phyloP scores from a whole-genome alignment of 1,140 invertebrate species.

The Rhizoglyphus robini region DNA sequence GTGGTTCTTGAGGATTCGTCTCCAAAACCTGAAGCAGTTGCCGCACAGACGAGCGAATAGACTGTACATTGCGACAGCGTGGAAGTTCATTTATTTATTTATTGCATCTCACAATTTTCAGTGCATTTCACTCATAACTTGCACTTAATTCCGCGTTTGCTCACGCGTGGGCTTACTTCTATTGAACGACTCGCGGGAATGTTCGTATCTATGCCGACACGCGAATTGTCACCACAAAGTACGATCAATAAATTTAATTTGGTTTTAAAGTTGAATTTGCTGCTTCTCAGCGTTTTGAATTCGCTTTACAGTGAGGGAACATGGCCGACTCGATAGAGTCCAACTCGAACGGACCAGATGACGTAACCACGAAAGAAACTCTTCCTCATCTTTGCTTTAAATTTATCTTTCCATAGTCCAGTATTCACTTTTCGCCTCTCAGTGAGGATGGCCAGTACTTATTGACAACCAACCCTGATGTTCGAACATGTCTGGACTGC shows the following conservation, averaged over 20 bases:
- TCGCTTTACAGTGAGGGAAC: too few relatives aligned
- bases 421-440: background rate
- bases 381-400: background rate
- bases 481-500: constrained; percentile 11
- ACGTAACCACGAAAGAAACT: too few relatives aligned
- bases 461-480: background rate
- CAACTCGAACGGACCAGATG: background rate
- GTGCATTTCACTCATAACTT: too few relatives aligned
- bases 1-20: background rate
- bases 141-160: too few relatives aligned
- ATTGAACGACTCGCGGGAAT: too few relatives aligned
- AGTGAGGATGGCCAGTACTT: constrained; percentile 3
- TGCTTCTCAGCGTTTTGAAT: too few relatives aligned
- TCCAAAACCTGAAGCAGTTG: background rate
- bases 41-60: too few relatives aligned
- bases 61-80: background rate
- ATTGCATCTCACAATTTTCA: background rate
- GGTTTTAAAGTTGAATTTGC: background rate
- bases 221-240: too few relatives aligned
- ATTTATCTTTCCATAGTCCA: background rate
- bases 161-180: too few relatives aligned
- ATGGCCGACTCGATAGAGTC: background rate
- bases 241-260: background rate
- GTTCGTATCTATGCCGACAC: too few relatives aligned
- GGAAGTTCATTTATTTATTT: background rate